Percentiles rank a stretch among this genome's conserved stretches.
Evolutionary conservation across 2,113 vertebrate genomes (phyloP).

Genomic region (Rattus rattus): DNA sequence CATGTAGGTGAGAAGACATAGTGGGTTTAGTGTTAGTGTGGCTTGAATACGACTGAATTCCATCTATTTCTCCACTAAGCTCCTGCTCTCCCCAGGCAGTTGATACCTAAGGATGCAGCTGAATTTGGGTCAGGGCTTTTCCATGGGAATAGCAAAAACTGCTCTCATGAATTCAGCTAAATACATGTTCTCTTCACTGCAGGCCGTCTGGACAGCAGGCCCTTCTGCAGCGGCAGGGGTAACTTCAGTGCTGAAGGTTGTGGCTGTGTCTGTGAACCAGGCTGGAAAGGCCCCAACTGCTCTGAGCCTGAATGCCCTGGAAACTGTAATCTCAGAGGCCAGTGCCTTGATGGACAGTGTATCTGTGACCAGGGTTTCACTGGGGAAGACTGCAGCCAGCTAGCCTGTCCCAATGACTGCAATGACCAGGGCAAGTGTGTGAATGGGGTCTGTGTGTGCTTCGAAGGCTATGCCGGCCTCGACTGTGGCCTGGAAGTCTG

Average conservation of each 20-base stretch:
- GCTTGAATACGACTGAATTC: background rate
- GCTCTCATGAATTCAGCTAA: accelerated
- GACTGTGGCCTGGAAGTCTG: slow-evolving; percentile 94
- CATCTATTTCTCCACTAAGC: background rate
- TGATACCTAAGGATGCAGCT: background rate
- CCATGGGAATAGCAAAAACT: accelerated
- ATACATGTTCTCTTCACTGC: background rate
- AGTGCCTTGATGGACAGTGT: slow-evolving; percentile 88
- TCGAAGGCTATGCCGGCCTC: slow-evolving; percentile 91
- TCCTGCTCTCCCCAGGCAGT: background rate
- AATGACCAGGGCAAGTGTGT: slow-evolving; percentile 97
- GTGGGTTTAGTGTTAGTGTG: background rate
- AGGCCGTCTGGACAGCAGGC: slow-evolving; percentile 93
- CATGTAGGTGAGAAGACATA: background rate
- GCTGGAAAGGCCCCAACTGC: slow-evolving; percentile 90
- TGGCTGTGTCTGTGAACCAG: slow-evolving; percentile 87
- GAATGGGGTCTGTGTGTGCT: slow-evolving; percentile 93
- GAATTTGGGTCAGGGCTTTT: background rate
- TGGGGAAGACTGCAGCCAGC: slow-evolving; percentile 92
- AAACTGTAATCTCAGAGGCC: slow-evolving; percentile 83
- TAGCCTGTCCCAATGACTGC: slow-evolving; percentile 93
- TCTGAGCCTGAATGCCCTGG: slow-evolving; percentile 81
- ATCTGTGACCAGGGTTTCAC: slow-evolving; percentile 91
- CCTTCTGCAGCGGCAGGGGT: slow-evolving; percentile 94
- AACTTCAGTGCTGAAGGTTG: slow-evolving; percentile 93